Evolutionary conservation across 2,888 invertebrate species (phyloP).

Genomic region (Spatulosminthurus flaviceps): DNA sequence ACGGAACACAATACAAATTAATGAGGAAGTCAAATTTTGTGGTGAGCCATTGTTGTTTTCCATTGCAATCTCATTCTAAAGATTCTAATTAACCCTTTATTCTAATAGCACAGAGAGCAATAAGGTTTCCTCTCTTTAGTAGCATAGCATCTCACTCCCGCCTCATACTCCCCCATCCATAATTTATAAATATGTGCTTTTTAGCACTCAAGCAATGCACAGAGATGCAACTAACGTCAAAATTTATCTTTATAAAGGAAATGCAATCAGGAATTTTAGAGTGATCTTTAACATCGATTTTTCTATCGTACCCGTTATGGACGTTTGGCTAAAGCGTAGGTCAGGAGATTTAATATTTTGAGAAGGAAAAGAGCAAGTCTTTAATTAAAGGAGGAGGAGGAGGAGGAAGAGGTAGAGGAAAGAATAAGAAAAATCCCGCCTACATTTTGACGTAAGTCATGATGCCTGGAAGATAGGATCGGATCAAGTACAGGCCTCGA

Average conservation of each 20-base stretch:
- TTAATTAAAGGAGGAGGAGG: not conserved
- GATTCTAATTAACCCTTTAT: conserved; percentile 25
- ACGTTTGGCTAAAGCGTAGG: not conserved
- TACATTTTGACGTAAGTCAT: conserved; percentile 10
- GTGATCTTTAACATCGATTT: too few species aligned
- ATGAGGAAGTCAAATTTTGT: conserved; percentile 20
- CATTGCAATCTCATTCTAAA: not conserved
- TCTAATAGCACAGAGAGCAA: not conserved
- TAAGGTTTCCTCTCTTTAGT: not conserved
- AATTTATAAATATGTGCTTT: too few species aligned
- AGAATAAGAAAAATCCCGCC: not conserved
- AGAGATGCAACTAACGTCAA: too few species aligned
- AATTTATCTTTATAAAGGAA: too few species aligned
- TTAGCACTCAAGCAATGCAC: too few species aligned
- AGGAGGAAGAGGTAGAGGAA: too few species aligned
- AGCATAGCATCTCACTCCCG: not conserved
- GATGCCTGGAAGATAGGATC: not conserved
- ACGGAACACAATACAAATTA: conserved; percentile 22
- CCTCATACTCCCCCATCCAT: not conserved
- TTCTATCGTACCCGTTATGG: too few species aligned
- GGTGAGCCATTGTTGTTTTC: conserved; percentile 6
- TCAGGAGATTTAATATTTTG: not conserved
- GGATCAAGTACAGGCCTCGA: conserved; percentile 8
- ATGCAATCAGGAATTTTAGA: too few species aligned
- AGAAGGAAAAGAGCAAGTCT: not conserved